Base-by-base conservation (phyloP, 2,113 vertebrate genomes). In the Ammodytes marinus region DNA sequence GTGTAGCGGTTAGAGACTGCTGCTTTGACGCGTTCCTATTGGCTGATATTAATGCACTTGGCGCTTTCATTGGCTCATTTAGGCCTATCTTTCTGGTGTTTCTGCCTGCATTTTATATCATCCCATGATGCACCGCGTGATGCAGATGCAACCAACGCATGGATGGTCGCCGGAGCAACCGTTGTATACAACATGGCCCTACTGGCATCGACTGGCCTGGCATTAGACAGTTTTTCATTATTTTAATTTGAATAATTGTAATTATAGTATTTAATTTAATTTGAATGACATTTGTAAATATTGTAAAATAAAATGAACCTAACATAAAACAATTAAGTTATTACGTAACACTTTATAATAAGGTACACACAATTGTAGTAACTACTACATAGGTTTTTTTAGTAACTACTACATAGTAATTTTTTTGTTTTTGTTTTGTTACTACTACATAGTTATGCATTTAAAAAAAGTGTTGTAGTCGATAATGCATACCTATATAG, bases 61-160 rank as follows among this genome's bases (percentile, higher is more conserved):
- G 9, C 4, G 50, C 67, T 37, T 0, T 17, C 1, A 95, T 96
- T 95, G 94, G 95, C 6, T 64, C 1, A 4, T 2, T 15, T 0
- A 1, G 3, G 35, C 1, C 35, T 17, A 47, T 92, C 79, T 86
- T 85, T 52, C 83, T 1, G 94, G 91, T 55, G 27, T 95, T 91
- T 96, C 79, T 81, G 6, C 4, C 39, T 8, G 95, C 95, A 88
- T 94, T 96, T 95, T 96, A 92, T 96, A 90, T 95, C 95, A 84
- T 19, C 86, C 95, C 95, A 66, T 81, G 69, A 93, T 94, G 90
- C 95, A 27, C 90, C 93, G 93, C 93, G 90, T 27, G 27, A 27
- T 27, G 27, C 27, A 27, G 27, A 27, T 27, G 27, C 27, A 27
- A 27, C 27, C 27, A 27, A 6, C 7, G 79, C 42, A 27, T 27